These are phyloP conservation scores for Drosophila ezoana DNA, from an alignment of 2,888 invertebrate species.

Conservation along the genomic window DNA sequence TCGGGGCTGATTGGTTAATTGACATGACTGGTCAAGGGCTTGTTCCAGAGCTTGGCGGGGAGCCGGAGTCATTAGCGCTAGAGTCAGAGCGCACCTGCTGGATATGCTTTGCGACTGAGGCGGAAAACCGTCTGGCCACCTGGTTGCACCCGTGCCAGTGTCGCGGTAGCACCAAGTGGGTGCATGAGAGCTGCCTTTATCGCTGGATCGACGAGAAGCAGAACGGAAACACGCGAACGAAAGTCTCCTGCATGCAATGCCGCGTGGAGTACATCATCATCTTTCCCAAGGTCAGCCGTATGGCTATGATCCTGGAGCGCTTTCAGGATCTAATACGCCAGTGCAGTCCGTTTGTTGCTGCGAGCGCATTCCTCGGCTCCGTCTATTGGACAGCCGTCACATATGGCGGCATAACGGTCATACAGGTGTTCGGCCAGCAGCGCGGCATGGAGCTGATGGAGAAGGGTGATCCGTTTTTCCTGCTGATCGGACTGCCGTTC, in stretches of 20 bases:
- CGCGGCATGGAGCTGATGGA: slow-evolving; percentile 97
- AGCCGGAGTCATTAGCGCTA: not conserved
- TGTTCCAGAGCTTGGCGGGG: not conserved
- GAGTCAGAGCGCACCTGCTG: slow-evolving; percentile 90
- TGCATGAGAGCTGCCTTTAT: slow-evolving; percentile 97
- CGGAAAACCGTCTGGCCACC: slow-evolving; percentile 93
- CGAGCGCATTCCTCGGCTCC: slow-evolving; percentile 95
- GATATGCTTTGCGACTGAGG: slow-evolving; percentile 98
- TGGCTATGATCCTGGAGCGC: slow-evolving; percentile 93
- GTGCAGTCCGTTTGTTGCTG: slow-evolving; percentile 96
- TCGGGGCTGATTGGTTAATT: slow-evolving; percentile 6
- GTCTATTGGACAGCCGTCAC: slow-evolving; percentile 99
- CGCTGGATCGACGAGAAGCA: slow-evolving; percentile 99
- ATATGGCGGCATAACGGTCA: slow-evolving; percentile 97
- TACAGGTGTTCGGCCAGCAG: slow-evolving; percentile 96
- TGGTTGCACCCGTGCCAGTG: slow-evolving; percentile 99
- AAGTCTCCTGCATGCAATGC: slow-evolving; percentile 95
- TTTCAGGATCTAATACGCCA: slow-evolving; percentile 94
- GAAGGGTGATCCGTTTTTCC: slow-evolving; percentile 94
- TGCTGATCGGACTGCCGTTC: slow-evolving; percentile 95
- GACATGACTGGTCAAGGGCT: slow-evolving; percentile 20
- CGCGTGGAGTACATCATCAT: slow-evolving; percentile 97
- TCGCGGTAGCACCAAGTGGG: slow-evolving; percentile 97
- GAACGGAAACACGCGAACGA: slow-evolving; percentile 92
- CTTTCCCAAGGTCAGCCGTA: slow-evolving; percentile 94